Conservation (phyloP, 2,888 invertebrate genomes). For the Spilarctia lutea region DNA sequence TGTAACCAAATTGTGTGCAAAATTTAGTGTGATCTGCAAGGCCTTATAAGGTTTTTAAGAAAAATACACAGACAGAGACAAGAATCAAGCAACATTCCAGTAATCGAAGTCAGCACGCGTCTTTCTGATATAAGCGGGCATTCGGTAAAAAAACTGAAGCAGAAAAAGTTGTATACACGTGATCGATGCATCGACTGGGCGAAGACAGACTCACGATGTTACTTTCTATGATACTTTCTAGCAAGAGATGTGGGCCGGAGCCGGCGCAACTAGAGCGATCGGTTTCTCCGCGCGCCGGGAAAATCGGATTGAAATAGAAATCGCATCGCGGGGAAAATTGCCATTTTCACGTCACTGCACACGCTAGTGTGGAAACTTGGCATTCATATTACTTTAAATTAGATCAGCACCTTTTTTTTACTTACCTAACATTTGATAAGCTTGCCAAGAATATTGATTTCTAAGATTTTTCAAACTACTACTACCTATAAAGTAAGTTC, state of each 20-base stretch:
- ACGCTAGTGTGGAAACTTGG: slow-evolving; percentile 72
- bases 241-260: slow-evolving; percentile 84
- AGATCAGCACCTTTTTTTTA: background rate
- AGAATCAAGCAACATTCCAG: slow-evolving; percentile 50
- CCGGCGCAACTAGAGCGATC: slow-evolving; percentile 84
- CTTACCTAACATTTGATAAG: background rate
- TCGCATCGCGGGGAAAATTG: slow-evolving; percentile 80
- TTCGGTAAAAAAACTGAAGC: slow-evolving; percentile 61
- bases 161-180: slow-evolving; percentile 74
- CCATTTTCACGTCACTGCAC: slow-evolving; percentile 78
- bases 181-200: slow-evolving; percentile 78
- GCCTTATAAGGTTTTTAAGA: slow-evolving; percentile 34
- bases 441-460: background rate
- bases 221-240: slow-evolving; percentile 87
- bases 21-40: slow-evolving; percentile 24
- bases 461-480: background rate
- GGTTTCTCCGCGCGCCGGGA: slow-evolving; percentile 84
- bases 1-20: slow-evolving; percentile 41
- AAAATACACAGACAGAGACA: slow-evolving; percentile 33
- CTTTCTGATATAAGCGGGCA: slow-evolving; percentile 48
- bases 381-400: slow-evolving; percentile 42
- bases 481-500: slow-evolving; percentile 16
- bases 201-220: slow-evolving; percentile 80
- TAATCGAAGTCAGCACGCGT: slow-evolving; percentile 49
- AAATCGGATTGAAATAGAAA: slow-evolving; percentile 87